These are phyloP conservation scores for Acipenser ruthenus DNA, from an alignment of 2,797 vertebrate species.

Conservation along the genomic window DNA sequence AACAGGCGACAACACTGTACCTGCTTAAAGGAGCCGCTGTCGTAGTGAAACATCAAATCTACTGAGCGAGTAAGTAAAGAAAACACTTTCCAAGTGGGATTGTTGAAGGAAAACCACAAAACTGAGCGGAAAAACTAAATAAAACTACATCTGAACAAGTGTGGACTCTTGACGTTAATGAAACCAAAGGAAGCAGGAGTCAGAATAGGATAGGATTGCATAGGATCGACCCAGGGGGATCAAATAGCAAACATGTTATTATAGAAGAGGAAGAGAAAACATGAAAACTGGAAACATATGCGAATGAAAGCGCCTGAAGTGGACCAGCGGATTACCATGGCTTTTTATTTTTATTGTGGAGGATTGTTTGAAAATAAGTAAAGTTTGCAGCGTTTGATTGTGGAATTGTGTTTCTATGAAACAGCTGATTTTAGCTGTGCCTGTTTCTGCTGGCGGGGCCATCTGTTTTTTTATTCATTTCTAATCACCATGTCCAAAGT, in stretches of 20 bases:
- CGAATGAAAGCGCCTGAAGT: constrained; percentile 25
- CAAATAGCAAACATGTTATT: constrained; percentile 35
- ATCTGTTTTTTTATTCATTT: constrained; percentile 35
- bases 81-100: constrained; percentile 18
- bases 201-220: constrained; percentile 17
- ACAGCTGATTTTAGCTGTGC: constrained; percentile 26
- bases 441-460: constrained; percentile 29
- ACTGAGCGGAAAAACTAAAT: constrained; percentile 27
- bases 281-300: constrained; percentile 26
- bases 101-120: constrained; percentile 17
- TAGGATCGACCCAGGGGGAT: constrained; percentile 35
- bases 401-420: constrained; percentile 37
- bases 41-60: constrained; percentile 20
- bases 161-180: constrained; percentile 27
- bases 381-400: constrained; percentile 55
- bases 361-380: constrained; percentile 32
- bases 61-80: constrained; percentile 19
- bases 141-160: constrained; percentile 29
- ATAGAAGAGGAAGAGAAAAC: constrained; percentile 31
- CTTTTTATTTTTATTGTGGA: constrained; percentile 40
- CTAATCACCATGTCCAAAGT: constrained; percentile 70
- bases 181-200: constrained; percentile 29
- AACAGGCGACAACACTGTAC: constrained; percentile 55
- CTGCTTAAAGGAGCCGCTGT: constrained; percentile 56
- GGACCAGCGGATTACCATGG: constrained; percentile 38